phyloP scores from a whole-genome alignment of 2,113 vertebrate species.

The Neogobius melanostomus region DNA sequence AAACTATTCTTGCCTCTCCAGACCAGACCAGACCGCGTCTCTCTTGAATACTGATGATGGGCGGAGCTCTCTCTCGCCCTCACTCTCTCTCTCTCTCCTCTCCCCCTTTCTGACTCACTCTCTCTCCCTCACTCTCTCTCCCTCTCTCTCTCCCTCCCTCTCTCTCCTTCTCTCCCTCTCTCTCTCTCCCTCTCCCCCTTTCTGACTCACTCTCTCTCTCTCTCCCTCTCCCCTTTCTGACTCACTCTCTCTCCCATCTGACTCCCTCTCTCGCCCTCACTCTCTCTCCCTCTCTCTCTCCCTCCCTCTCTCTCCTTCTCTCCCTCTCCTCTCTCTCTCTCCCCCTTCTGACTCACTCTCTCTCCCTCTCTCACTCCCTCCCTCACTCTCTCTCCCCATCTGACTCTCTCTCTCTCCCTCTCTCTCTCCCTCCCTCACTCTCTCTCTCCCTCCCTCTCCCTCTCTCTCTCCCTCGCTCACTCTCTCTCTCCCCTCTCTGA shows the following conservation, averaged over 20 bases:
- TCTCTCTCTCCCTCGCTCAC: no score
- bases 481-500: no score
- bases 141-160: background rate
- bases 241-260: background rate
- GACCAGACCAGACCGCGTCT: conserved; percentile 1
- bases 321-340: background rate
- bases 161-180: background rate
- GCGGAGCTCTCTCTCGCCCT: background rate
- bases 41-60: background rate
- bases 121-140: background rate
- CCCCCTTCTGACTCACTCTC: no score
- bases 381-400: background rate
- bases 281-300: background rate
- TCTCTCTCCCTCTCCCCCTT: background rate
- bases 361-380: no score
- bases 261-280: background rate
- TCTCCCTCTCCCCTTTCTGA: background rate
- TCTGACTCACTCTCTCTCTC: background rate
- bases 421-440: background rate
- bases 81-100: background rate
- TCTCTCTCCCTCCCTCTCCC: no score
- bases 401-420: no score
- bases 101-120: background rate
- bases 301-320: no score
- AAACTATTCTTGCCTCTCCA: background rate